Evolutionary conservation across 2,113 vertebrate genomes (phyloP).

Genomic region (Apistogramma diplotaenia): DNA sequence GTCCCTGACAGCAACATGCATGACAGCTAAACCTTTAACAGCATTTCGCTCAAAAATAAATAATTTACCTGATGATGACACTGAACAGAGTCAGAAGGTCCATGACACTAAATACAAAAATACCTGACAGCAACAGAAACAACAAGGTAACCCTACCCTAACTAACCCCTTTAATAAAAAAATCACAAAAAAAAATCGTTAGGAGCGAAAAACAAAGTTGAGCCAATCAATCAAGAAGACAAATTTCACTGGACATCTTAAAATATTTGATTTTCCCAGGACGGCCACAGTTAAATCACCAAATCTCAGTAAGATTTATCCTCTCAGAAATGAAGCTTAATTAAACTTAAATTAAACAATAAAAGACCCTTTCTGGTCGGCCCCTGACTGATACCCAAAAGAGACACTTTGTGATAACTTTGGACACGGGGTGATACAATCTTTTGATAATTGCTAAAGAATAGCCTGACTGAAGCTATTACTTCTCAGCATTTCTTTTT

Average conservation of each 20-base stretch:
- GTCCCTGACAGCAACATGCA: neutral
- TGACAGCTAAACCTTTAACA: neutral
- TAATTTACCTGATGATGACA: neutral
- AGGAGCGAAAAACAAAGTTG: neutral
- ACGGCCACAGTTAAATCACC: neutral
- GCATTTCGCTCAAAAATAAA: neutral
- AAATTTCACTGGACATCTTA: neutral
- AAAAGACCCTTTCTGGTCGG: neutral
- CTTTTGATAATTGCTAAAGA: conserved; percentile 25
- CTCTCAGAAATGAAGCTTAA: neutral
- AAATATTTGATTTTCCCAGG: neutral
- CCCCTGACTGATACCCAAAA: neutral
- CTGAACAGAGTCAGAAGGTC: neutral
- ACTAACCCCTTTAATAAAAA: too few relatives aligned
- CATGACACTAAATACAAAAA: neutral
- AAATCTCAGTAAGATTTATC: neutral
- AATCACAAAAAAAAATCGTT: neutral
- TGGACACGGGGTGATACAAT: conserved; percentile 18
- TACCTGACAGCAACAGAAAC: neutral
- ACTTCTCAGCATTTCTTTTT: conserved; percentile 16
- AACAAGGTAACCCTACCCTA: too few relatives aligned
- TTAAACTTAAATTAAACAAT: neutral
- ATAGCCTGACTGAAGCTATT: conserved; percentile 19
- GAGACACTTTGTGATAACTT: neutral
- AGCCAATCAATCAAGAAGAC: neutral